These are phyloP conservation scores for Nanorana parkeri DNA, from an alignment of 2,113 vertebrate genomes.

Conservation along the genomic window DNA sequence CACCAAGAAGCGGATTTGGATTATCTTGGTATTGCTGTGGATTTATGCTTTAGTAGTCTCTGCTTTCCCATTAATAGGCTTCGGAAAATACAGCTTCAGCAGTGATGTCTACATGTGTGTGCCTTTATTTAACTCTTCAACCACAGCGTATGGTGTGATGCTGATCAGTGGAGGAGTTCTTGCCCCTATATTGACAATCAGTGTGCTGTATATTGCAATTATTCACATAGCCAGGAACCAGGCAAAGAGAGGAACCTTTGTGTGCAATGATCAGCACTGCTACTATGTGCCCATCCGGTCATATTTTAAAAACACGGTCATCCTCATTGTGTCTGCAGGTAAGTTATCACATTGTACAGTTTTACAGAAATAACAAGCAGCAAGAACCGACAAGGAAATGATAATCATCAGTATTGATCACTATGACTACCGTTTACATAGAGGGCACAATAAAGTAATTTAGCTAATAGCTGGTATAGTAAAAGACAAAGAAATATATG, in stretches of 20 bases:
- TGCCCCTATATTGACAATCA: slow-evolving; percentile 66
- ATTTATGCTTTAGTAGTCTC: slow-evolving; percentile 65
- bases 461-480: too few relatives aligned
- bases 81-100: slow-evolving; percentile 71
- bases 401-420: too few relatives aligned
- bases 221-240: slow-evolving; percentile 72
- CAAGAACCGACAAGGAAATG: too few relatives aligned
- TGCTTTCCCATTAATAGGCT: slow-evolving; percentile 69
- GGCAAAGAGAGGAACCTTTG: slow-evolving; percentile 73
- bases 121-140: slow-evolving; percentile 61
- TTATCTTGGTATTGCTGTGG: slow-evolving; percentile 67
- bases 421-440: too few relatives aligned
- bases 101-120: slow-evolving; percentile 67
- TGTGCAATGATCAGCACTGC: slow-evolving; percentile 78
- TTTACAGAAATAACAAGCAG: too few relatives aligned
- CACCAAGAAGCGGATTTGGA: slow-evolving; percentile 61
- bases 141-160: slow-evolving; percentile 62
- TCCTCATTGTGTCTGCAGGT: slow-evolving; percentile 73
- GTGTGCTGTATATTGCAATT: slow-evolving; percentile 69
- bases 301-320: slow-evolving; percentile 74
- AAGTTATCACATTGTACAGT: slow-evolving; percentile 54
- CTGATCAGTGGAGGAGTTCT: slow-evolving; percentile 64
- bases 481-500: too few relatives aligned
- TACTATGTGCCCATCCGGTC: slow-evolving; percentile 74
- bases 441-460: too few relatives aligned